phyloP scores from a whole-genome alignment of 92 coral and sea anemone genomes.

The Epizoanthus stellaris region DNA sequence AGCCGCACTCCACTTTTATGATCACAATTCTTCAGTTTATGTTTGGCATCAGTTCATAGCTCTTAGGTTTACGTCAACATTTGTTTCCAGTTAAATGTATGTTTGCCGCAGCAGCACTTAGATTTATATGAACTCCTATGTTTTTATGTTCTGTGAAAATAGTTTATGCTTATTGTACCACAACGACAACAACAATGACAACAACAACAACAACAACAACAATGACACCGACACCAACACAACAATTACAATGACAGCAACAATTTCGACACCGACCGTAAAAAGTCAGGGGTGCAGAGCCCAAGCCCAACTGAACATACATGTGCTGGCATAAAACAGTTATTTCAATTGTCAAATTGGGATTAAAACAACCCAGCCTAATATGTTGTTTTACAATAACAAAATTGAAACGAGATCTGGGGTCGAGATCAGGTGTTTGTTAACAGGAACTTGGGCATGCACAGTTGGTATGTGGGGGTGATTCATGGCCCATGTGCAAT shows the following conservation, averaged over 20 bases:
- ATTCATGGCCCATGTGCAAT: no score
- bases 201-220: neutral
- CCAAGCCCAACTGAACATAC: no score
- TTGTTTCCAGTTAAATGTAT: neutral
- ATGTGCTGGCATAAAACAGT: no score
- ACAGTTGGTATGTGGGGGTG: no score
- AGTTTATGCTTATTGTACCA: neutral
- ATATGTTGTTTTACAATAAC: no score
- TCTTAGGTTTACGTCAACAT: slow-evolving; percentile 2
- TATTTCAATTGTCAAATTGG: no score
- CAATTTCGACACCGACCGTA: neutral
- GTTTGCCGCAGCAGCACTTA: neutral
- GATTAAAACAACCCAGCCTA: no score
- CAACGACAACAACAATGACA: neutral
- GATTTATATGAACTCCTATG: neutral
- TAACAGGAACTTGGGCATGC: no score
- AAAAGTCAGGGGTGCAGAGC: no score
- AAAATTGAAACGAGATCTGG: no score
- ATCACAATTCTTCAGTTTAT: slow-evolving; percentile 13
- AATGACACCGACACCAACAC: neutral
- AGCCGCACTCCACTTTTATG: slow-evolving; percentile 24
- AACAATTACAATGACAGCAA: neutral
- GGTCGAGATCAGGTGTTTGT: no score
- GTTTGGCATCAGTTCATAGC: slow-evolving; percentile 11
- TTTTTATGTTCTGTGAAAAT: neutral